These are phyloP conservation scores for Drosophila nr. perissopoda DNA, from an alignment of 2,888 invertebrate genomes.

Conservation along the genomic window DNA sequence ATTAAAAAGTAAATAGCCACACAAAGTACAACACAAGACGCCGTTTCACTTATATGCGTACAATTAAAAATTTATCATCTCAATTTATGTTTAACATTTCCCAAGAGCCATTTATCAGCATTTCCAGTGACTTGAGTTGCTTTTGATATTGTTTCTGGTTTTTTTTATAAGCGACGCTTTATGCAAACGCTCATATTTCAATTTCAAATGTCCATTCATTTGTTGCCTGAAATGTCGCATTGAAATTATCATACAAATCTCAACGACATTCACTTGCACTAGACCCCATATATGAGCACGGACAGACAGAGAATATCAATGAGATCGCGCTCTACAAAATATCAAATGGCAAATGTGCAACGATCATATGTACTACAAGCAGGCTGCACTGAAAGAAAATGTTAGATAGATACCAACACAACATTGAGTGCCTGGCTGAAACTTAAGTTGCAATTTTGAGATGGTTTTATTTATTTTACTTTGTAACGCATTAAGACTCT, in stretches of 20 bases:
- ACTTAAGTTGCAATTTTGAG: not conserved
- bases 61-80: slow-evolving; percentile 32
- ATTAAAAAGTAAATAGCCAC: not conserved
- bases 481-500: not conserved
- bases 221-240: slow-evolving; percentile 64
- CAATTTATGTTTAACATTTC: slow-evolving; percentile 46
- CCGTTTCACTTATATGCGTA: slow-evolving; percentile 17
- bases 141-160: slow-evolving; percentile 29
- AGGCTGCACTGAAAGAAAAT: slow-evolving; percentile 37
- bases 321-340: slow-evolving; percentile 62
- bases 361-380: slow-evolving; percentile 18
- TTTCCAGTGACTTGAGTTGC: slow-evolving; percentile 29
- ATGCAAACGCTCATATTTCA: slow-evolving; percentile 59
- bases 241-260: slow-evolving; percentile 56
- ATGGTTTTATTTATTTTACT: too few species aligned
- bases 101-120: slow-evolving; percentile 50
- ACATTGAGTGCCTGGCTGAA: not conserved
- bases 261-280: slow-evolving; percentile 60
- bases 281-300: slow-evolving; percentile 49
- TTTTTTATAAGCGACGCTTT: not conserved
- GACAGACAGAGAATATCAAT: slow-evolving; percentile 68
- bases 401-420: not conserved
- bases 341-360: slow-evolving; percentile 58
- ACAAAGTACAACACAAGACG: slow-evolving; percentile 6
- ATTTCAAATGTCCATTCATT: slow-evolving; percentile 53